Evolutionary conservation across 2,797 vertebrate species (phyloP), one percentile per base, ranked within the genome.

Genomic region (Pteropus rufus): DNA sequence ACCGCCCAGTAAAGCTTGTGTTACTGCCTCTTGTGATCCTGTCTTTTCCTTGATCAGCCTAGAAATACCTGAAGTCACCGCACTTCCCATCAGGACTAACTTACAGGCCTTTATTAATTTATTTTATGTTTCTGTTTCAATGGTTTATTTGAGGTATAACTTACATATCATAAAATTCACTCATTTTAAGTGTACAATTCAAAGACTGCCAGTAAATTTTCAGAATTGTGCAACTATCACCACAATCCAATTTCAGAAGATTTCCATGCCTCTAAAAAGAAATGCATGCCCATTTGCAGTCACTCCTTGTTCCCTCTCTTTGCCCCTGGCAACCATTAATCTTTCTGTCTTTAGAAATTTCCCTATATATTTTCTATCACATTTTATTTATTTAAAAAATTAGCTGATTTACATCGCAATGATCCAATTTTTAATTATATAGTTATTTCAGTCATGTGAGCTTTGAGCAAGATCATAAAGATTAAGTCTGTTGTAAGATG

Each of bases 331-430:
- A 76, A 75, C 1, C 36, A 69, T 12, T 89, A 39, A 84, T 89
- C 11, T 85, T 85, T 94, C 18, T 56, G 14, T 75, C 56, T 83
- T 46, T 65, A 54, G 29, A 58, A 6, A 76, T 67, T 77, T 91
- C n/a, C 46, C 31, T 75, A 23, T 58, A 52, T n/a, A 64, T 46
- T 62, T 58, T 80, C 10, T 41, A 58, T 76, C 64, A 79, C 14
- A 62, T 89, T 79, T 82, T 67, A 80, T 82, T 82, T 67, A 83
- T 73, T 76, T 81, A 54, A 29, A 86, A 85, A 95, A 91, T 72
- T 60, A 88, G 5, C 23, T 49, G 16, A 91, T 81, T 84, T 96
- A 67, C n/a, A 86, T 3, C 10, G 44, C 82, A 77, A 69, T 82
- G 31, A 56, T 29, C 5, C 31, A 58, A 18, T 64, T 85, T 76